Evolutionary conservation across 2,797 vertebrate species (phyloP).

Genomic region (Vultur gryphus): DNA sequence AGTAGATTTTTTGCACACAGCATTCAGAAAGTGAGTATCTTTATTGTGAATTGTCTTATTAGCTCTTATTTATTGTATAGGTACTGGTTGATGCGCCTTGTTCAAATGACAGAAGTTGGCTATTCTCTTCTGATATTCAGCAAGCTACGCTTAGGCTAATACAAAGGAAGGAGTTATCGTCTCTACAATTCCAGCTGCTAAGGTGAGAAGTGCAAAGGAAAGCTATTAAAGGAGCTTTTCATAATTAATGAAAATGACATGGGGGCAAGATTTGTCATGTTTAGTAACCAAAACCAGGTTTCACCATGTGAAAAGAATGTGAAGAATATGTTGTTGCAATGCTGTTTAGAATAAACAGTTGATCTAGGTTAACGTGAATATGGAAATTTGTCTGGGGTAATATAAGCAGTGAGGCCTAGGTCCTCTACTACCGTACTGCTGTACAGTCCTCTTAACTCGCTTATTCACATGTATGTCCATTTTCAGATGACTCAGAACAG

Average conservation of each 20-base stretch:
- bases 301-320: background rate
- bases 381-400: background rate
- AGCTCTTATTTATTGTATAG: constrained; percentile 56
- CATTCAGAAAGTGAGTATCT: background rate
- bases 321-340: background rate
- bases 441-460: background rate
- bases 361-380: background rate
- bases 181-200: constrained; percentile 85
- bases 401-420: background rate
- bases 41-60: background rate
- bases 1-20: background rate
- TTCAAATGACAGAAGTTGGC: constrained; percentile 95
- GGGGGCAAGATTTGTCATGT: background rate
- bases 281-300: background rate
- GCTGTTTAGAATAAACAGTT: background rate
- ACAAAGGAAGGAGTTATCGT: constrained; percentile 79
- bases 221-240: background rate
- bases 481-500: background rate
- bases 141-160: constrained; percentile 80
- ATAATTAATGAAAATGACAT: background rate
- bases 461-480: background rate
- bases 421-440: background rate
- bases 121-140: constrained; percentile 81
- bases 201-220: constrained; percentile 72
- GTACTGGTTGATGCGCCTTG: constrained; percentile 93